Evolutionary conservation across 2,888 invertebrate genomes (phyloP).

Genomic region (Ophraella communa): DNA sequence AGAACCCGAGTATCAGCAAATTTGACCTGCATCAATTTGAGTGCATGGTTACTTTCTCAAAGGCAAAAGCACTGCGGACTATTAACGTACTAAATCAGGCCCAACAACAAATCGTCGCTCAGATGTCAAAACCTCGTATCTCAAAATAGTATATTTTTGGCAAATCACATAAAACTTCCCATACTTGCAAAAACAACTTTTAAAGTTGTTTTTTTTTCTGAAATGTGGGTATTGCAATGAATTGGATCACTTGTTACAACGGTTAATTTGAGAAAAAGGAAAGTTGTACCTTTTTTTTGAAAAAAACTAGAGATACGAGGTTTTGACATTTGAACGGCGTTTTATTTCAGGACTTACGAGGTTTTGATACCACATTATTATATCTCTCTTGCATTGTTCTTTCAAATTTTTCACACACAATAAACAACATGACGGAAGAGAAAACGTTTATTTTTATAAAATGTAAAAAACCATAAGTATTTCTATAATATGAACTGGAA

Average conservation of each 20-base stretch:
- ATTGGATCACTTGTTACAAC: neutral
- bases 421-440: conserved; percentile 12
- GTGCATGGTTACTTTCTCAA: too few species aligned
- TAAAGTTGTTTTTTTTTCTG: neutral
- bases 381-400: conserved; percentile 10
- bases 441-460: conserved; percentile 11
- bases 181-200: conserved; percentile 64
- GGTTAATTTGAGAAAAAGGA: neutral
- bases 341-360: neutral
- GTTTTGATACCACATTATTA: conserved; percentile 6
- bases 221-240: neutral
- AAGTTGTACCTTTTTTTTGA: neutral
- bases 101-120: too few species aligned
- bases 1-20: too few species aligned
- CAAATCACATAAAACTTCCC: conserved; percentile 51
- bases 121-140: too few species aligned
- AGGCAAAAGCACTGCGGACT: too few species aligned
- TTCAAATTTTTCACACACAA: conserved; percentile 7
- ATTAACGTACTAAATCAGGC: too few species aligned
- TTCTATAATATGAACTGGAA: neutral
- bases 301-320: neutral
- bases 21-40: too few species aligned
- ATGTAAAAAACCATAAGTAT: neutral
- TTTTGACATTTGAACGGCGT: neutral
- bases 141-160: too few species aligned